Conservation (phyloP, 1,140 invertebrate species). For the Anoplolepis gracilipes region DNA sequence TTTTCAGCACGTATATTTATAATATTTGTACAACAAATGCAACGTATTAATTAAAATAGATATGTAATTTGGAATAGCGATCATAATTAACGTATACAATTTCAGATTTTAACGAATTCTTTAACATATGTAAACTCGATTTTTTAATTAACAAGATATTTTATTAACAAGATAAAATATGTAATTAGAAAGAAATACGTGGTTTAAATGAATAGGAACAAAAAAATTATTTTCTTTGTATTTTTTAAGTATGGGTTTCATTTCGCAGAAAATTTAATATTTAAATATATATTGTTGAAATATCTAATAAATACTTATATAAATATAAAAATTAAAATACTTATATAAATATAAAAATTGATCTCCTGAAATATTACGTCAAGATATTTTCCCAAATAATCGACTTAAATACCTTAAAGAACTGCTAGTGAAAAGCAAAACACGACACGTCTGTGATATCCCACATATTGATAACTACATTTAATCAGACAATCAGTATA, state of each 20-base stretch:
- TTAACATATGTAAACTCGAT: not conserved
- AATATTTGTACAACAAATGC: not conserved
- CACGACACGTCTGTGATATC: not conserved
- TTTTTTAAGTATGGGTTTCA: too few relatives aligned
- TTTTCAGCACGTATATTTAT: not conserved
- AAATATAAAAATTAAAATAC: not conserved
- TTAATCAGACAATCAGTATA: not conserved
- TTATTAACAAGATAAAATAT: not conserved
- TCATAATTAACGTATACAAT: not conserved
- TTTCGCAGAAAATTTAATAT: not conserved
- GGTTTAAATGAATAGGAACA: not conserved
- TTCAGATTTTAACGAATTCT: not conserved
- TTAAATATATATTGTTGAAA: not conserved
- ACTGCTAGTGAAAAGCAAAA: not conserved
- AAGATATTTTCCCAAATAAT: not conserved
- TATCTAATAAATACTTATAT: too few relatives aligned
- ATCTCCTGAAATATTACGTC: not conserved
- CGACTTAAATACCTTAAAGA: not conserved
- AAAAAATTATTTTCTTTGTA: not conserved
- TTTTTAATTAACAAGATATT: not conserved
- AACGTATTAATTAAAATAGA: not conserved
- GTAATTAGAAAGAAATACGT: not conserved
- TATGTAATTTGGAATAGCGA: not conserved
- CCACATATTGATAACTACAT: not conserved
- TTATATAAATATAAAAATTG: too few relatives aligned